Evolutionary conservation across 2,113 vertebrate genomes (phyloP), one percentile per base, ranked within the genome.

Genomic region (Urocitellus parryii): DNA sequence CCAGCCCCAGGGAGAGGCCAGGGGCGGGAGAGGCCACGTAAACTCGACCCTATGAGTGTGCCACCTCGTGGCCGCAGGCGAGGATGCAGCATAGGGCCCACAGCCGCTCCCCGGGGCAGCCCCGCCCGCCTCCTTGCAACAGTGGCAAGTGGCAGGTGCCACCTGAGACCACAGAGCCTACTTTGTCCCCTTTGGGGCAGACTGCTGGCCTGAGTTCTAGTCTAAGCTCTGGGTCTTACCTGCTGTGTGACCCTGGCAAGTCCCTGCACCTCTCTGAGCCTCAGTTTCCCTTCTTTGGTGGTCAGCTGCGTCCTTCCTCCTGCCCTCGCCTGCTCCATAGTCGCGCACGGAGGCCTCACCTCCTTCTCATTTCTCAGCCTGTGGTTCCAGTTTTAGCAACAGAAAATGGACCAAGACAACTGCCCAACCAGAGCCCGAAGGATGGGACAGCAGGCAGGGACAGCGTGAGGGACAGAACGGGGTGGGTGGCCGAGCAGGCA

Each of bases 241-340:
- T 9, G 70, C 56, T 34, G 2, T 56, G 56, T 42, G 68, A 68
- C 78, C 80, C 16, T 20, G 34, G 18, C 7, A 8, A 42, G 76
- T 27, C 27, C 29, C 11, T 42, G 10, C 17, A 16, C 9, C 6
- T 8, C 90, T 89, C 68, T 42, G 53, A 61, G n/a, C 74, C 95
- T 85, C 70, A 7, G 77, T 88, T 88, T 81, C 73, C n/a, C 25
- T 72, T 4, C 53, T 81, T 73, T 32, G 37, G 6, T 24, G 61
- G 12, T 4, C 17, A 10, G 11, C 34, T 27, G 48, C 24, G 27
- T 32, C 56, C 65, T 27, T 48, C n/a, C 34, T 22, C 25, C 68
- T 22, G 2, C 2, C 58, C 20, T 58, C 37, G 1, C 67, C 34
- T 0, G 1, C 13, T n/a, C 16, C 1, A 4, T 22, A 85, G 2